Evolutionary conservation across 1,140 invertebrate genomes (phyloP), one percentile per base, ranked within the genome.

Genomic region (Globodera rostochiensis): DNA sequence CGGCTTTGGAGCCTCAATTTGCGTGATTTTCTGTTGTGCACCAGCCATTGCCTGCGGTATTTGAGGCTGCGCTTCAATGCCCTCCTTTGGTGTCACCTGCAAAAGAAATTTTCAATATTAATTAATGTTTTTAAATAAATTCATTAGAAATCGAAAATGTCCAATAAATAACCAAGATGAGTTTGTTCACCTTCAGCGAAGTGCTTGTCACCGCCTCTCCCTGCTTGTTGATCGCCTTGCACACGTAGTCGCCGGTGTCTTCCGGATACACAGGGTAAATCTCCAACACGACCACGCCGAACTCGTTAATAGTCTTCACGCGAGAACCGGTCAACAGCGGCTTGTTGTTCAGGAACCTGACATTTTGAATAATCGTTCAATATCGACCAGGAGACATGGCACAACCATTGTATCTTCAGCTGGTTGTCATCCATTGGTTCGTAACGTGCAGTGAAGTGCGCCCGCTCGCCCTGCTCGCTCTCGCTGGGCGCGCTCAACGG

Each of bases 171-270:
- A 53, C 53, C 53, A 53, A 7, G 15, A 9, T 11, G 8, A 11
- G 7, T 53, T 53, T 9, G 67, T n/a, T 71, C 25, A 78, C 77
- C 15, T 95, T 95, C 93, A 97, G 94, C 9, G 93, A 93, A 71
- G 95, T 95, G 19, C 94, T 95, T 9, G 95, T 97, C 0, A 97
- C 95, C 75, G 96, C 96, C 91, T 97, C 94, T 73, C 96, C 96
- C 85, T 95, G 83, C 67, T 21, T 36, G 66, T 66, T 84, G 94
- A 80, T 94, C 36, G 96, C 95, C 71, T 95, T 92, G 90, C 96
- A 96, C 5, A 95, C 96, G 90, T 98, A 98, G 19, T 94, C 95
- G 67, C 97, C 97, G 47, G 95, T 94, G 91, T 99, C 97, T 66
- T 94, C 91, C 21, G 94, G 93, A 57, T 94, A 95, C 0, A 94